Conservation (phyloP, 2,797 vertebrate species). For the Furcifer pardalis region DNA sequence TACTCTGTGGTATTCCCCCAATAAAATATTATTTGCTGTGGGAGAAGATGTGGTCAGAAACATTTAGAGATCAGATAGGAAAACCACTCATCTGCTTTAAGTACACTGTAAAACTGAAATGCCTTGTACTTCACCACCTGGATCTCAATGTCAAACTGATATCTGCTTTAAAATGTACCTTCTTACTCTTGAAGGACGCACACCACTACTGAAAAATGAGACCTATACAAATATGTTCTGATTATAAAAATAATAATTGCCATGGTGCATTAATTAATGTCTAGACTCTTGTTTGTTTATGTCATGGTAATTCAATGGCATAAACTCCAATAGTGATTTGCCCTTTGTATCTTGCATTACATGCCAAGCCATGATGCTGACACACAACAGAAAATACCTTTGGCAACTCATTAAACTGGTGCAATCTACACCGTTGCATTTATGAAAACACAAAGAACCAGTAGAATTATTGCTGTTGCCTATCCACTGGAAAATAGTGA, state of each 20-base stretch:
- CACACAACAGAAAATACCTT: too few species aligned
- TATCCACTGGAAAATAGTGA: too few species aligned
- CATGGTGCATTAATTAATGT: too few species aligned
- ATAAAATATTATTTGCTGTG: not conserved
- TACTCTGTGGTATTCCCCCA: not conserved
- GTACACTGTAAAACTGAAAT: not conserved
- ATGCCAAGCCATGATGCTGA: too few species aligned
- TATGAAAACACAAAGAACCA: too few species aligned
- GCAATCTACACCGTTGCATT: too few species aligned
- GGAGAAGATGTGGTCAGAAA: not conserved
- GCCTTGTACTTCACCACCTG: not conserved
- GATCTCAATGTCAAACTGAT: not conserved
- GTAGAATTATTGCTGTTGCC: too few species aligned
- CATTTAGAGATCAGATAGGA: not conserved
- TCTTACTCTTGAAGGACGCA: rapidly evolving
- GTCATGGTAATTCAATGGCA: too few species aligned
- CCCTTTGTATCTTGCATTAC: too few species aligned
- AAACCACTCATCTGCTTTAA: constrained; percentile 7
- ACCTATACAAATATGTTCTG: not conserved
- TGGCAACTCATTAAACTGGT: too few species aligned
- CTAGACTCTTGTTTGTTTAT: too few species aligned
- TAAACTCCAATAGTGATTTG: too few species aligned
- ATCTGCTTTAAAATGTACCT: constrained; percentile 2
- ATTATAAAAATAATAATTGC: not conserved
- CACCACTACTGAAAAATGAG: constrained; percentile 7